These are phyloP conservation scores for Columbina picui DNA, from an alignment of 2,113 vertebrate genomes.

Conservation along the genomic window DNA sequence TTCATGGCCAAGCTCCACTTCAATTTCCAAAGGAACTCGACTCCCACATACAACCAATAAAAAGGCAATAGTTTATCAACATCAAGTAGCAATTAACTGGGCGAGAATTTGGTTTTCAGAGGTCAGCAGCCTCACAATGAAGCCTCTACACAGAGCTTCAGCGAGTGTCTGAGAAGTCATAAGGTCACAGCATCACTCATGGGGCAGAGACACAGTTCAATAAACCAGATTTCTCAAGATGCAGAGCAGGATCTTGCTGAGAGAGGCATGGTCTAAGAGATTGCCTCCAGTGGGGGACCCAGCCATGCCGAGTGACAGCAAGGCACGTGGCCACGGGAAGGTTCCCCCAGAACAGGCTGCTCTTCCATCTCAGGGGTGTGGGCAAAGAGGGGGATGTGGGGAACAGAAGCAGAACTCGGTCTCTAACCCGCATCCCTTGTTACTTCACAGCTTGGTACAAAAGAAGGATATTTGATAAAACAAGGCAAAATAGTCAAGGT, in stretches of 20 bases:
- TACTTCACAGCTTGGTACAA: conserved; percentile 89
- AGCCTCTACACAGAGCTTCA: neutral
- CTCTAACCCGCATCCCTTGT: conserved; percentile 15
- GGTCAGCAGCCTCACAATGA: neutral
- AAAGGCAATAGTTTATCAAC: neutral
- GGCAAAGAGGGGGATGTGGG: neutral
- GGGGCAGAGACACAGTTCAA: neutral
- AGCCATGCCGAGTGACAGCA: neutral
- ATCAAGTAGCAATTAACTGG: neutral
- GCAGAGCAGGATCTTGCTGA: neutral
- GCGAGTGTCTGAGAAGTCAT: neutral
- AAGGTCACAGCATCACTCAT: neutral
- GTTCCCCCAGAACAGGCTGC: neutral
- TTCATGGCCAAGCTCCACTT: neutral
- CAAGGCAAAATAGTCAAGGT: conserved; percentile 90
- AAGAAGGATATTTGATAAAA: conserved; percentile 95
- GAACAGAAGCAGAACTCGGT: neutral
- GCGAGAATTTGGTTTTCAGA: neutral
- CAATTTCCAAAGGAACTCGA: neutral
- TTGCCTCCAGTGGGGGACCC: neutral
- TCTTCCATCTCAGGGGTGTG: rapidly evolving
- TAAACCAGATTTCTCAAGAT: neutral
- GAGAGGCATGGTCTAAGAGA: neutral
- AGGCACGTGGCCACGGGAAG: rapidly evolving
- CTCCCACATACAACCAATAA: neutral